phyloP scores from a whole-genome alignment of 2,888 invertebrate species.

The Meteorus cinctellus region DNA sequence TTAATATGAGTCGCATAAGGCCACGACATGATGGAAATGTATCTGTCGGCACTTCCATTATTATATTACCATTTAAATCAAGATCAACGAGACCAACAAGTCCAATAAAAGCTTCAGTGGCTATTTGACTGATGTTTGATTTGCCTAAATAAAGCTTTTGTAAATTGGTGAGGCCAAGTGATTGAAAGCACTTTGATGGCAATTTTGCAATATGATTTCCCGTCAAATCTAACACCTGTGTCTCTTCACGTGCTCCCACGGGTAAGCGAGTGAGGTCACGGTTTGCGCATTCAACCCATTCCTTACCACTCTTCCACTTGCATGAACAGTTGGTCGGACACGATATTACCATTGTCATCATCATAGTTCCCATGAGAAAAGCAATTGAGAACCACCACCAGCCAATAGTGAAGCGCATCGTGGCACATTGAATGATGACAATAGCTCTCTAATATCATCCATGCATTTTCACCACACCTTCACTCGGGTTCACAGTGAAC shows the following conservation, averaged over 20 bases:
- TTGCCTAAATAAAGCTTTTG: constrained; percentile 89
- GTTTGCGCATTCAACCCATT: constrained; percentile 90
- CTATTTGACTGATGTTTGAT: constrained; percentile 86
- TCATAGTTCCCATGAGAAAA: constrained; percentile 50
- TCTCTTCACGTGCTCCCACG: constrained; percentile 85
- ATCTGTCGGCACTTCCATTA: constrained; percentile 85
- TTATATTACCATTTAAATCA: constrained; percentile 87
- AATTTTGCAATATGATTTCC: constrained; percentile 88
- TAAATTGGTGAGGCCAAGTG: constrained; percentile 86
- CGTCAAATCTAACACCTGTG: constrained; percentile 90
- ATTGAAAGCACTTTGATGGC: constrained; percentile 85
- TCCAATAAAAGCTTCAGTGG: constrained; percentile 87
- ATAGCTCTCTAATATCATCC: constrained; percentile 34
- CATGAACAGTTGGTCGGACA: constrained; percentile 89
- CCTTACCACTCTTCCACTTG: constrained; percentile 95
- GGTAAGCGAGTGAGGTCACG: constrained; percentile 86
- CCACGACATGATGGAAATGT: constrained; percentile 86
- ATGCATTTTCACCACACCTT: constrained; percentile 28
- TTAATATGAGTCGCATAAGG: constrained; percentile 87
- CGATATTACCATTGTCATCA: constrained; percentile 59
- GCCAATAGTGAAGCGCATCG: constrained; percentile 56
- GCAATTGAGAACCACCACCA: constrained; percentile 60
- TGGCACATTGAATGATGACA: constrained; percentile 47
- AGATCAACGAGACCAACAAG: constrained; percentile 91
- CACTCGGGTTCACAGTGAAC: constrained; percentile 51